Conservation (phyloP, 2,113 vertebrate species). For the Petromus typicus region DNA sequence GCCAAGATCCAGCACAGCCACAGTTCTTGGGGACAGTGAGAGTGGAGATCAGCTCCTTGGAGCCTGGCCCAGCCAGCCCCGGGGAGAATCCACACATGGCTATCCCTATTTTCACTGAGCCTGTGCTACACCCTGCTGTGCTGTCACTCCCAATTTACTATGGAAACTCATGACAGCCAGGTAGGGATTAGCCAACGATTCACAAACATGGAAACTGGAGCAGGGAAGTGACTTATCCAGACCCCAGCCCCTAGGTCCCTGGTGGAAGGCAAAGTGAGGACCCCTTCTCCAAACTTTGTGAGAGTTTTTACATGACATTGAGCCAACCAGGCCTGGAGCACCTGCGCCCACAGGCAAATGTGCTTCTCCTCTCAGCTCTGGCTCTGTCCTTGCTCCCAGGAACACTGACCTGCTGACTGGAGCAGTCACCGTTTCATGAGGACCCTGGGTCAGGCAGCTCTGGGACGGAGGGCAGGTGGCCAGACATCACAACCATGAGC, state of each 20-base stretch:
- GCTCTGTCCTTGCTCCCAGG: background rate
- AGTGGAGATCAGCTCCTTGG: background rate
- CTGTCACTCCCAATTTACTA: too few relatives aligned
- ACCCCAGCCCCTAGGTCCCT: background rate
- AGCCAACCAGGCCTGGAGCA: too few relatives aligned
- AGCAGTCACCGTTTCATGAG: conserved; percentile 36
- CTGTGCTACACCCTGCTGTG: background rate
- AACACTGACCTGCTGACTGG: conserved; percentile 27
- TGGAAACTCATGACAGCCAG: background rate
- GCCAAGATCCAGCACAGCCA: background rate
- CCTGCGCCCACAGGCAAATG: too few relatives aligned
- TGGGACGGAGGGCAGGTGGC: too few relatives aligned
- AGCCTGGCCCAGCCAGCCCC: too few relatives aligned
- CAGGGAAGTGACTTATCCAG: background rate
- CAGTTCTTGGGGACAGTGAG: background rate
- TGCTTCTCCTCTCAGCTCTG: background rate
- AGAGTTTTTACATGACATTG: background rate
- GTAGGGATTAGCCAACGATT: background rate
- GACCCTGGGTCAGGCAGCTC: background rate
- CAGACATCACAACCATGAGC: background rate
- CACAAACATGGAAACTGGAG: background rate
- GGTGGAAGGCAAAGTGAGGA: background rate
- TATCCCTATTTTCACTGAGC: background rate
- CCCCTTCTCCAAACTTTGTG: too few relatives aligned
- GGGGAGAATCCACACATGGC: background rate